Evolutionary conservation across 2,113 vertebrate genomes (phyloP), one percentile per base, ranked within the genome.

Genomic region (Vombatus ursinus): DNA sequence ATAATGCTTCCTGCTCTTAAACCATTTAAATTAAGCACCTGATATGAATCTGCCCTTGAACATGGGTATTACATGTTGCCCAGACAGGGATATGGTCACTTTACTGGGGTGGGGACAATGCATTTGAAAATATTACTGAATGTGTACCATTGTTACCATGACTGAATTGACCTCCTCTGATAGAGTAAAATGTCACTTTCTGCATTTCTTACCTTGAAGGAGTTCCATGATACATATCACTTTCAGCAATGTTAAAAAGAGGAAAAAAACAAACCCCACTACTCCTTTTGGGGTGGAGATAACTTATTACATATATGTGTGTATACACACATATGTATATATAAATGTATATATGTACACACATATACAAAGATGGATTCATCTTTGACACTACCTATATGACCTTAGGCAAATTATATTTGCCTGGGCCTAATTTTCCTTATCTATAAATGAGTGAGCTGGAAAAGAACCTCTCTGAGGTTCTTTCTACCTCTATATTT

Each of bases 1-100:
- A 93, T 16, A 95, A 89, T 49, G 44, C 44, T 90, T 52, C 44
- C 52, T 96, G 94, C 31, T 96, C 95, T 93, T 90, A 54, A 93
- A 90, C 50, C 51, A 49, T 92, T 95, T 91, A 44, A 54, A 94
- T 93, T 93, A 61, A 4, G 24, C 57, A 11, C 49, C 12, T 92
- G 61, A 44, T 68, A 57, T 25, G 51, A 53, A 92, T 91, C 11
- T 16, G 89, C 23, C 44, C 90, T 93, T 92, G 84, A 94, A 93
- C 49, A 91, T 94, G 92, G 52, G 26, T 90, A 89, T 68, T 90
- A 93, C 50, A 52, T 52, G 96, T 92, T 96, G 24, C 47, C 96
- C 52, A 96, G 93, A 94, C 37, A 91, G 44, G 22, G 22, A 50
- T 77, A 52, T 1, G 0, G 51, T 31, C 44, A 51, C 0, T 94